Conservation (phyloP, 2,797 vertebrate species). For the Schizopygopsis malacanthus region DNA sequence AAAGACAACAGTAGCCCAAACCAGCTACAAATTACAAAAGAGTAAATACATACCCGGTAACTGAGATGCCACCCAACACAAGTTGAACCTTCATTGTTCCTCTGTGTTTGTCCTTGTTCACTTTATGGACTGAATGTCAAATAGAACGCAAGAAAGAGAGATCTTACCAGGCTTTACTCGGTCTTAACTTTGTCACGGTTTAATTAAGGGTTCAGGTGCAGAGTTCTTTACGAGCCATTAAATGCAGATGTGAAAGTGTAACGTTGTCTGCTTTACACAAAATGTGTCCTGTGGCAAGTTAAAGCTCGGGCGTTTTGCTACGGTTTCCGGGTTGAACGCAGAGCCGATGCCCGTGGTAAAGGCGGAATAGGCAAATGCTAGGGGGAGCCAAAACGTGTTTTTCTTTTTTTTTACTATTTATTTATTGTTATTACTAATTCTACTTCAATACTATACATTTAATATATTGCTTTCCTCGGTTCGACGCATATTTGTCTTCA, state of each 20-base stretch:
- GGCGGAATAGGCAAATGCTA: too few species aligned
- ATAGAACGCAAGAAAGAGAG: neutral
- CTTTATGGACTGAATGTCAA: neutral
- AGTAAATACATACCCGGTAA: constrained; percentile 2
- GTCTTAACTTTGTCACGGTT: neutral
- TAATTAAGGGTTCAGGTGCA: neutral
- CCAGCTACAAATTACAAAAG: neutral
- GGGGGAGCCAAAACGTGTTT: too few species aligned
- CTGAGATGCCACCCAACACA: neutral
- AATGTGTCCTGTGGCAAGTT: too few species aligned
- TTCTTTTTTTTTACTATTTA: too few species aligned
- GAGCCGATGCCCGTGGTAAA: too few species aligned
- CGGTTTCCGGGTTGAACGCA: too few species aligned
- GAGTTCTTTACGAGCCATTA: neutral
- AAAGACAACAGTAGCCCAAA: neutral
- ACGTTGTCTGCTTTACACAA: neutral
- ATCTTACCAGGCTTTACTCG: neutral
- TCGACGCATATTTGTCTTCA: too few species aligned
- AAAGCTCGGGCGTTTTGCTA: too few species aligned
- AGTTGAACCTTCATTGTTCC: constrained; percentile 3
- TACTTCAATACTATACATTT: too few species aligned
- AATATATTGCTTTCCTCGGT: too few species aligned
- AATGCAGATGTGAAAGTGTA: neutral
- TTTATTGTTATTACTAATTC: too few species aligned
- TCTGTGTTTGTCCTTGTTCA: neutral